phyloP scores from a whole-genome alignment of 1,140 invertebrate species.

The Cryptotermes secundus region DNA sequence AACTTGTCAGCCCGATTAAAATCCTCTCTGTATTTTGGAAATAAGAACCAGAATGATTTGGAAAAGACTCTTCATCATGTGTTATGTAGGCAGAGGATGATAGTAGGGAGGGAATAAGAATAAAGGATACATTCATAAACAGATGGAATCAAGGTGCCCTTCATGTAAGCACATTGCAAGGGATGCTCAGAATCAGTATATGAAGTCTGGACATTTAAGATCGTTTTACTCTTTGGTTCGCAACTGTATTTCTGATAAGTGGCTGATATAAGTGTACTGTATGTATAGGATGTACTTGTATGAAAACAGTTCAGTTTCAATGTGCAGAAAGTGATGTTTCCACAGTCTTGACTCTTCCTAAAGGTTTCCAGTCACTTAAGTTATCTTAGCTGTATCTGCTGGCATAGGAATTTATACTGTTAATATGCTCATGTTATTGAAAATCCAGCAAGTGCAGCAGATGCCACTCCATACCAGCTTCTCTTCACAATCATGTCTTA shows the following conservation, averaged over 20 bases:
- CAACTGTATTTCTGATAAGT: neutral
- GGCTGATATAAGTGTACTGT: neutral
- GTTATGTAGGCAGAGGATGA: too few species aligned
- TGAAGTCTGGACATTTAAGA: neutral
- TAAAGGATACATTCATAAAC: too few species aligned
- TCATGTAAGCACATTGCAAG: too few species aligned
- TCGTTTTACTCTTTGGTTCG: neutral
- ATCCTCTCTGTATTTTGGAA: too few species aligned
- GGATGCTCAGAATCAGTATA: too few species aligned
- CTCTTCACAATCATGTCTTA: conserved; percentile 63
- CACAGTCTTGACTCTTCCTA: too few species aligned
- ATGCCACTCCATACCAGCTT: neutral
- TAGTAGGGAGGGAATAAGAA: too few species aligned
- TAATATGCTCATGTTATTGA: neutral
- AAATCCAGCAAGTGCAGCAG: neutral
- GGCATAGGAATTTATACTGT: neutral
- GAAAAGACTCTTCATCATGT: too few species aligned
- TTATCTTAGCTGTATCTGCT: neutral
- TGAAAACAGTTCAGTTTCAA: neutral
- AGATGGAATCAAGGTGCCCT: too few species aligned
- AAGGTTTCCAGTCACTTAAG: too few species aligned
- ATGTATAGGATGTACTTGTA: neutral
- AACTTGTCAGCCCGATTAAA: too few species aligned
- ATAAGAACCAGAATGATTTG: too few species aligned
- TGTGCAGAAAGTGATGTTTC: neutral